Evolutionary conservation across 2,113 vertebrate genomes (phyloP).

Genomic region (Centrocercus urophasianus): DNA sequence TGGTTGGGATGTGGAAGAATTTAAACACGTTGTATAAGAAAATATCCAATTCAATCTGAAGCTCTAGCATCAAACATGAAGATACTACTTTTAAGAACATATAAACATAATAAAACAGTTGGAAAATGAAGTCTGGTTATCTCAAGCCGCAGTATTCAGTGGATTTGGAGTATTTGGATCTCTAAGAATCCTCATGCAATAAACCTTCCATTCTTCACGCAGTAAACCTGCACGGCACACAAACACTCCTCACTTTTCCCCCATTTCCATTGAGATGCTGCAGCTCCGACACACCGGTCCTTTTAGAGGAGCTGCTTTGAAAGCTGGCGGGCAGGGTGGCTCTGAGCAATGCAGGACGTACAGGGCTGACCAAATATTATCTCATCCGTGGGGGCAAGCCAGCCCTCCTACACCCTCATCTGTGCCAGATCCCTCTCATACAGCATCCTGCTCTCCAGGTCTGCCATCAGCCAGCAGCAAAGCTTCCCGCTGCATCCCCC

Average conservation of each 20-base stretch:
- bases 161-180: background rate
- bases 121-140: background rate
- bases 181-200: background rate
- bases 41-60: background rate
- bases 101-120: background rate
- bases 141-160: background rate
- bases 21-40: background rate
- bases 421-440: background rate
- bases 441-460: background rate
- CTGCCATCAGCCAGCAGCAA: background rate
- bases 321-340: background rate
- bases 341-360: background rate
- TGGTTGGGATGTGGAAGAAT: background rate
- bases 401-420: background rate
- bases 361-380: background rate
- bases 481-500: background rate
- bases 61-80: background rate
- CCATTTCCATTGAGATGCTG: background rate
- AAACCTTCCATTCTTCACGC: background rate
- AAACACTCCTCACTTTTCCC: background rate
- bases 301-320: background rate
- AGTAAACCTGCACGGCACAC: background rate
- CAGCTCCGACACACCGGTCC: background rate
- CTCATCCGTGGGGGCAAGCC: background rate
- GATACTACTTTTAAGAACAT: background rate